phyloP scores from a whole-genome alignment of 1,140 invertebrate genomes.

The Drosophila sturtevanti region DNA sequence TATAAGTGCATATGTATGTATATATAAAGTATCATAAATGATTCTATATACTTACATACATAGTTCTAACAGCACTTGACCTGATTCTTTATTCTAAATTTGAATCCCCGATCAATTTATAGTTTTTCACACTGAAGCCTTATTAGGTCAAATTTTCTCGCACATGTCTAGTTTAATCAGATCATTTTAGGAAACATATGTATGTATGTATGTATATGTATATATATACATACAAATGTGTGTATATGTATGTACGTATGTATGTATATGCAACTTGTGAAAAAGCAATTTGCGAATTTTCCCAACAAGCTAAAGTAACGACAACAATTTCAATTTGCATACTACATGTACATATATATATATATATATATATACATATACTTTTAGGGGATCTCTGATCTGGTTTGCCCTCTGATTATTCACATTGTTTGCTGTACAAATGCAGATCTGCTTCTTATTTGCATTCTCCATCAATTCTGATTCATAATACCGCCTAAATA shows the following conservation, averaged over 20 bases:
- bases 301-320: conserved; percentile 11
- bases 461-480: too few relatives aligned
- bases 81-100: neutral
- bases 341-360: neutral
- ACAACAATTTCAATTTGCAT: conserved; percentile 8
- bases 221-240: too few relatives aligned
- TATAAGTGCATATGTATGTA: too few relatives aligned
- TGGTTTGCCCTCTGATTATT: too few relatives aligned
- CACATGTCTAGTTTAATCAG: neutral
- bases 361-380: too few relatives aligned
- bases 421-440: too few relatives aligned
- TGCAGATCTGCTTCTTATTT: too few relatives aligned
- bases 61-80: neutral
- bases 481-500: too few relatives aligned
- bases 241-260: too few relatives aligned
- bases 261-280: neutral
- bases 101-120: neutral
- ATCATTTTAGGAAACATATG: neutral
- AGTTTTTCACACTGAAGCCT: neutral
- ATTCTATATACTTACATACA: neutral
- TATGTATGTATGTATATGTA: neutral
- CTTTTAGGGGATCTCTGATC: too few relatives aligned
- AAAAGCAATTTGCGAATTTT: conserved; percentile 2
- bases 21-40: too few relatives aligned
- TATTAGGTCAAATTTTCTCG: neutral